phyloP scores from a whole-genome alignment of 2,797 vertebrate species.

The Pelobates cultripes region DNA sequence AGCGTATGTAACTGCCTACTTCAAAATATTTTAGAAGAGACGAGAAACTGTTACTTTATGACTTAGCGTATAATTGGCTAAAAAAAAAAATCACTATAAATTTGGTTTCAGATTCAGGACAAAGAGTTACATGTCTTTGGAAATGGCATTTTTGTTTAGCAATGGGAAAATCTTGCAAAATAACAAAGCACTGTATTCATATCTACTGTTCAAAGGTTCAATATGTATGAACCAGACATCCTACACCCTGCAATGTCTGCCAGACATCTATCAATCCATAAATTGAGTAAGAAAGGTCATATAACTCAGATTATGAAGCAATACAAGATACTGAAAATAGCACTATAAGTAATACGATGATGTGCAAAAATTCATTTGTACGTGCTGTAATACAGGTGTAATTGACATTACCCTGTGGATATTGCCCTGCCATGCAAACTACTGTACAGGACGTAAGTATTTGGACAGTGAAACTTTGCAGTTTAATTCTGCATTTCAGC shows the following conservation, averaged over 20 bases:
- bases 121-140: neutral
- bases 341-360: neutral
- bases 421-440: neutral
- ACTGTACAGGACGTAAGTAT: no score
- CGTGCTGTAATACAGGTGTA: neutral
- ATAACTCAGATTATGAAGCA: neutral
- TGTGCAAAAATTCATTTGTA: neutral
- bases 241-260: conserved; percentile 26
- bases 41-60: no score
- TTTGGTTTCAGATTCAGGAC: neutral
- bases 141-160: conserved; percentile 3
- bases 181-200: conserved; percentile 18
- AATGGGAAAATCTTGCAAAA: conserved; percentile 27
- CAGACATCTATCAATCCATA: neutral
- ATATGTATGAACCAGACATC: conserved; percentile 23
- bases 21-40: no score
- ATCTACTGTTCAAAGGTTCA: conserved; percentile 39
- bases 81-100: neutral
- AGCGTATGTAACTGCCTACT: no score
- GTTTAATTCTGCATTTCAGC: no score
- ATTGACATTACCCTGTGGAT: neutral
- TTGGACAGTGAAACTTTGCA: no score
- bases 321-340: neutral
- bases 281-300: conserved; percentile 7
- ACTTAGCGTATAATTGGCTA: neutral